A percentile compares a stretch with the other conserved stretches of the same genome.
phyloP scores from a whole-genome alignment of 2,888 invertebrate species.

The Heliconius aoede region DNA sequence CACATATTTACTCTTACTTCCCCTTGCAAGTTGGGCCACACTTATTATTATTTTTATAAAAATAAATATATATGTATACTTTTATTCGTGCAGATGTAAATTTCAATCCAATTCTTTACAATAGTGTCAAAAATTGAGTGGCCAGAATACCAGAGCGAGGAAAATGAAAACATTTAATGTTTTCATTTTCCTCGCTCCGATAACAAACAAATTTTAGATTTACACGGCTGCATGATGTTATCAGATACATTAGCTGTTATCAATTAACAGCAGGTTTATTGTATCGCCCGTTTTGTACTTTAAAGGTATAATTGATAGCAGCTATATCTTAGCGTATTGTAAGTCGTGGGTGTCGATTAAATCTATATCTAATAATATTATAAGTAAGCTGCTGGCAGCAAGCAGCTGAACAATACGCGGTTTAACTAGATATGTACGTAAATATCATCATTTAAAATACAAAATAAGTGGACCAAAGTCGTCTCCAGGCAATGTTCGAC shows the following conservation, averaged over 20 bases:
- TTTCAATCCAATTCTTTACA: too few relatives aligned
- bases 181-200: not conserved
- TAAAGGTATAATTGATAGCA: not conserved
- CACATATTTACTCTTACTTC: constrained; percentile 42
- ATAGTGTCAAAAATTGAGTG: too few relatives aligned
- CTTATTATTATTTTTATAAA: constrained; percentile 1
- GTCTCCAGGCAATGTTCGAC: too few relatives aligned
- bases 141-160: too few relatives aligned
- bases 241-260: constrained; percentile 4
- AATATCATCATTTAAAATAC: too few relatives aligned
- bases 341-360: not conserved
- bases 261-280: constrained; percentile 27
- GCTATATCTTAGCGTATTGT: constrained; percentile 2
- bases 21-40: not conserved
- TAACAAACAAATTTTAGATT: not conserved
- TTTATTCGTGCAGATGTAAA: too few relatives aligned
- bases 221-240: not conserved
- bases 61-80: too few relatives aligned
- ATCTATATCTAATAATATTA: not conserved
- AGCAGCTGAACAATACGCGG: too few relatives aligned
- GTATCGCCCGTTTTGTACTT: constrained; percentile 6
- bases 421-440: too few relatives aligned
- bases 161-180: not conserved
- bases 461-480: too few relatives aligned
- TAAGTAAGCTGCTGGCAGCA: too few relatives aligned